phyloP scores from a whole-genome alignment of 2,113 vertebrate genomes.

The Rhynchopsitta pachyrhyncha region DNA sequence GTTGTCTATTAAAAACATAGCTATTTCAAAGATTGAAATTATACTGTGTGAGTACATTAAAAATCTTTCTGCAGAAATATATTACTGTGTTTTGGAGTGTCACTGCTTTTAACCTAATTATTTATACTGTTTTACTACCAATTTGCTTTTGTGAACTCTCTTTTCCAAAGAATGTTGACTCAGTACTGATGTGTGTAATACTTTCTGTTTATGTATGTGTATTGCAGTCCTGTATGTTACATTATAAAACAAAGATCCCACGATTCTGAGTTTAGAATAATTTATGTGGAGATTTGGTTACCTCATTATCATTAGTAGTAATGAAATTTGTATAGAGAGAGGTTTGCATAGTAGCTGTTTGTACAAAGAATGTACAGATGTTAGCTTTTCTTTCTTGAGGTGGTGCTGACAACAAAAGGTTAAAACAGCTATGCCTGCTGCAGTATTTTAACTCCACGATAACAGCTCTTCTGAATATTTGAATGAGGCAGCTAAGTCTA shows the following conservation, averaged over 20 bases:
- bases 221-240: background rate
- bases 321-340: background rate
- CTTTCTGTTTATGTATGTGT: background rate
- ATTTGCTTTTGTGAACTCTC: background rate
- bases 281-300: background rate
- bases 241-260: background rate
- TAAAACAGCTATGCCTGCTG: background rate
- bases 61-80: background rate
- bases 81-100: background rate
- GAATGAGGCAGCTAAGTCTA: background rate
- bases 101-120: background rate
- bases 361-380: background rate
- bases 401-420: background rate
- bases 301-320: background rate
- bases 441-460: background rate
- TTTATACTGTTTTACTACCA: background rate
- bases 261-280: background rate
- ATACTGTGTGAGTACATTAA: background rate
- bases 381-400: no score
- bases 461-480: background rate
- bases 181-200: background rate
- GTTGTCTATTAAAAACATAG: background rate
- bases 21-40: background rate
- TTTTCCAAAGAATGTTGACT: background rate
- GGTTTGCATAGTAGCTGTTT: background rate